Base-by-base conservation (phyloP, 2,888 invertebrate genomes). In the Melikaiella ostensackeni region DNA sequence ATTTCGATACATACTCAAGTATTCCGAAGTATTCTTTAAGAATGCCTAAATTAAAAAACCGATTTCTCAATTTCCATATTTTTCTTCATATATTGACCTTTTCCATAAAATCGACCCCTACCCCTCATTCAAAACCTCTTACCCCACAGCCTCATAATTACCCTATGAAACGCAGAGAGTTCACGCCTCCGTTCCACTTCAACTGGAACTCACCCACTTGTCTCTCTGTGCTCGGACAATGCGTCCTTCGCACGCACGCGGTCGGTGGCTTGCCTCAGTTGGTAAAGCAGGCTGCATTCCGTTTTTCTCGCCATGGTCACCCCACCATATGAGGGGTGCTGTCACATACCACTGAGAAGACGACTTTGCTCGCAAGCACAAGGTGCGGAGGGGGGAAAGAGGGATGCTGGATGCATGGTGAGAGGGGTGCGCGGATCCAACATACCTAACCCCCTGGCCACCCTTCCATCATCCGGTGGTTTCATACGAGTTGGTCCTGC, bases 401-500 rank as follows among this genome's bases (percentile, higher is more conserved):
- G 76, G 38, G 21, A 74, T 76, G 80, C 73, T 78, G 46, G 79
- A 70, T 46, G 66, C 19, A 46, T 66, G 42, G 33, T 63, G 24
- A 21, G 35, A 77, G 70, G 57, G 50, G 59, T 57, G 77, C 70
- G 61, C 50, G 59, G 59, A 78, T 63, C 75, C 75, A 78, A 77
- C 70, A 59, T 35, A 76, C 75, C 77, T 76, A 76, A 80, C 78
- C 79, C 80, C 76, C 81, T 61, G 76, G 80, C 70, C 78, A 79
- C 77, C 81, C 81, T 82, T 81, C 83, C 77, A 79, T 80, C 79
- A 80, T 78, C 79, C 79, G 75, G 80, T 74, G 78, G 79, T 76
- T 80, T 78, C 75, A 78, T 75, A 75, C 63, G 61, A 75, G 80
- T 74, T 83, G 88, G 87, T 90, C 89, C 90, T 90, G 90, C 90